Evolutionary conservation across 2,113 vertebrate genomes (phyloP).

Genomic region (Stigmatopora nigra): DNA sequence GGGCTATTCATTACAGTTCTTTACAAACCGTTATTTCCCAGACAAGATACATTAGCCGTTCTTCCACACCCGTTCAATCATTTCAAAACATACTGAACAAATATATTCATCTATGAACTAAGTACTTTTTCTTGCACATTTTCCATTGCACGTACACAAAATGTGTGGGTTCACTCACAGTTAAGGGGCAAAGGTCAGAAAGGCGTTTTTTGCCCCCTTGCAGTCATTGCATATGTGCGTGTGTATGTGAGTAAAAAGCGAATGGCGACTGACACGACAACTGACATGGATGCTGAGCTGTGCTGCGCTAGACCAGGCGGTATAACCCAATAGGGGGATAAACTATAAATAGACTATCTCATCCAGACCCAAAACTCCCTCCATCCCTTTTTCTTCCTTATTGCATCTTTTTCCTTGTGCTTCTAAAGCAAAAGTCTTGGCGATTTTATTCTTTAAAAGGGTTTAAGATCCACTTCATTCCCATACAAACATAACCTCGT

Average conservation of each 20-base stretch:
- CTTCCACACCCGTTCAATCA: too few species aligned
- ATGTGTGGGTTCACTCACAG: slow-evolving; percentile 19
- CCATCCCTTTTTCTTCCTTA: slow-evolving; percentile 14
- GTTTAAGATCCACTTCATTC: slow-evolving; percentile 11
- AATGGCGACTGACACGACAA: slow-evolving; percentile 43
- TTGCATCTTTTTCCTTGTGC: slow-evolving; percentile 27
- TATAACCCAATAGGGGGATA: slow-evolving; percentile 57
- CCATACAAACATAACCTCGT: too few species aligned
- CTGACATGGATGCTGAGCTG: slow-evolving; percentile 57
- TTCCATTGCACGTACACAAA: background rate
- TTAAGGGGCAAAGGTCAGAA: slow-evolving; percentile 41
- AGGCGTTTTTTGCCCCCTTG: slow-evolving; percentile 12
- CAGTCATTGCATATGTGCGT: slow-evolving; percentile 12
- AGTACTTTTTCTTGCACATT: too few species aligned
- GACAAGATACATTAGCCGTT: too few species aligned
- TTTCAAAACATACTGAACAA: too few species aligned
- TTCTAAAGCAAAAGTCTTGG: slow-evolving; percentile 20
- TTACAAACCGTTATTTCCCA: too few species aligned
- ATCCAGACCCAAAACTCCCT: slow-evolving; percentile 22
- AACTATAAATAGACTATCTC: slow-evolving; percentile 63
- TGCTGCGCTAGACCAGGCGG: slow-evolving; percentile 39
- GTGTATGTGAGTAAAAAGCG: slow-evolving; percentile 15
- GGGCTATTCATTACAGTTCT: too few species aligned
- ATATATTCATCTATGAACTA: too few species aligned
- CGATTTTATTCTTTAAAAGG: background rate